Evolutionary conservation across 92 coral and sea anemone species (phyloP).

Genomic region (Montipora capitata): DNA sequence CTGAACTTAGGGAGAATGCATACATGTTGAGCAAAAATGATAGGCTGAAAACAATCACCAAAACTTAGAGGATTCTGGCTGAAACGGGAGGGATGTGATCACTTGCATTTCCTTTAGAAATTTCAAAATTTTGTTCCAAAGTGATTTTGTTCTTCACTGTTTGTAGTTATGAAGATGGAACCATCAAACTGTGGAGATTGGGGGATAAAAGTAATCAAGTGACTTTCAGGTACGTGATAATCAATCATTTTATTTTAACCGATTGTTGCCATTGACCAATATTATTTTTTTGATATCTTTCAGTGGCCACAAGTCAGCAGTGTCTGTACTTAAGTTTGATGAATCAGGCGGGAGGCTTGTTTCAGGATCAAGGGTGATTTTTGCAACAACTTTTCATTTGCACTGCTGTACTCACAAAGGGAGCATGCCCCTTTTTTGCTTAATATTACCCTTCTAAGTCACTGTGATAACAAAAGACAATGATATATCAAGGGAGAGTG

Average conservation of each 20-base stretch:
- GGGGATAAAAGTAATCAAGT: constrained; percentile 75
- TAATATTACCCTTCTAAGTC: too few species aligned
- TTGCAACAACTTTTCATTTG: neutral
- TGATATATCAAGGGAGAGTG: too few species aligned
- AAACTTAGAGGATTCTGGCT: too few species aligned
- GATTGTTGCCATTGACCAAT: neutral
- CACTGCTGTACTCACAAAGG: neutral
- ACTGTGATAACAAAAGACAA: too few species aligned
- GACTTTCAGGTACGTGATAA: constrained; percentile 75
- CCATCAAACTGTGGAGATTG: constrained; percentile 80
- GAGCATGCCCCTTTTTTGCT: too few species aligned
- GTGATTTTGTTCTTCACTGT: neutral
- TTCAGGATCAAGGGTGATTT: constrained; percentile 88
- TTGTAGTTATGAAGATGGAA: constrained; percentile 90
- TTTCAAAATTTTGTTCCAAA: too few species aligned
- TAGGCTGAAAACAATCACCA: too few species aligned
- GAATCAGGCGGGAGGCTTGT: constrained; percentile 83
- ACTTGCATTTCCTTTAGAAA: too few species aligned
- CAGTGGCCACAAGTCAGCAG: constrained; percentile 94
- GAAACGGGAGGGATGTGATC: too few species aligned
- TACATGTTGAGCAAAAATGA: too few species aligned
- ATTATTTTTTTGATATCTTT: neutral
- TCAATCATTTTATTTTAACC: neutral
- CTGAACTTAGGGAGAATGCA: too few species aligned
- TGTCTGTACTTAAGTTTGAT: constrained; percentile 84